These are phyloP conservation scores for Mylabris sibirica DNA, from an alignment of 2,888 invertebrate species.

Conservation along the genomic window DNA sequence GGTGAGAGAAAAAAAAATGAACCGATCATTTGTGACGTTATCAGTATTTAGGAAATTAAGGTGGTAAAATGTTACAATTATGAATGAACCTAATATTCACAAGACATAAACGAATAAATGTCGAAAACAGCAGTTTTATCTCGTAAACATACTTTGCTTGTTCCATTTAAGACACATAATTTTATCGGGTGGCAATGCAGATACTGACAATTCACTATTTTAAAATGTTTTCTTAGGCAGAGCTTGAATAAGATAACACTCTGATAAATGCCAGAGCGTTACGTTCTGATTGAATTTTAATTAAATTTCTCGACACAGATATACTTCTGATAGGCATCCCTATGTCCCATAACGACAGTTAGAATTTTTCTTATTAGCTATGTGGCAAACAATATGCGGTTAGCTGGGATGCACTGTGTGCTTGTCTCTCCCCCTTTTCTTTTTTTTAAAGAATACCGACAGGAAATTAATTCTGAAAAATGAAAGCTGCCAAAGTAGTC, in stretches of 20 bases:
- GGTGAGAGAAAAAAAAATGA: constrained; percentile 18
- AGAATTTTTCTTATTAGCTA: constrained; percentile 61
- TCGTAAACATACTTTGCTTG: constrained; percentile 53
- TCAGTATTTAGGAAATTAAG: constrained; percentile 51
- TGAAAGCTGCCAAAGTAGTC: constrained; percentile 61
- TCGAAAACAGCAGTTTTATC: constrained; percentile 52
- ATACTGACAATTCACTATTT: constrained; percentile 61
- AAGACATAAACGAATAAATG: constrained; percentile 53
- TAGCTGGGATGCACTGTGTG: constrained; percentile 58
- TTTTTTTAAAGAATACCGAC: constrained; percentile 62
- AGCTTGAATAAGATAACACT: constrained; percentile 59
- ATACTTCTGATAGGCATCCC: constrained; percentile 57
- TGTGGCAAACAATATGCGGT: constrained; percentile 59
- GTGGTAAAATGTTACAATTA: constrained; percentile 52
- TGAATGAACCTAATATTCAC: constrained; percentile 44
- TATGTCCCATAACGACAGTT: constrained; percentile 53
- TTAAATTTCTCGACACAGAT: constrained; percentile 60
- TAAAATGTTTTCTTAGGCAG: constrained; percentile 62
- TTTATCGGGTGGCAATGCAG: constrained; percentile 52
- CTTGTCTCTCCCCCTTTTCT: constrained; percentile 57
- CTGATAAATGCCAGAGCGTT: constrained; percentile 58
- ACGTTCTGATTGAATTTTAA: constrained; percentile 63
- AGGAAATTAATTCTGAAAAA: constrained; percentile 65
- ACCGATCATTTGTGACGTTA: constrained; percentile 28
- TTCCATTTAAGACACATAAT: constrained; percentile 56